Evolutionary conservation across 2,888 invertebrate genomes (phyloP).

Genomic region (Ormyrus pomaceus): DNA sequence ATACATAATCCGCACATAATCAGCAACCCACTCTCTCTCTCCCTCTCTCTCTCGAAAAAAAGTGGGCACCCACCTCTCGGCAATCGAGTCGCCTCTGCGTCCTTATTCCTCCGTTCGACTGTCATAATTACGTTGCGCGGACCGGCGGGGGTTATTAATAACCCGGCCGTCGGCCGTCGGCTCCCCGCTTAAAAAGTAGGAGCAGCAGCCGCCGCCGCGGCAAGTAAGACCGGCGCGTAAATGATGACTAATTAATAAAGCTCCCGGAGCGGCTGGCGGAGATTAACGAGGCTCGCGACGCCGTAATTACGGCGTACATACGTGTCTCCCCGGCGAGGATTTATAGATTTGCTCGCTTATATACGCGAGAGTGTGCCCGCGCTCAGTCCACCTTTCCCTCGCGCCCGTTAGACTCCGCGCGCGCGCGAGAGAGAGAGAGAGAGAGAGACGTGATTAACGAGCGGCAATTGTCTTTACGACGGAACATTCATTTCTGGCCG

Average conservation of each 20-base stretch:
- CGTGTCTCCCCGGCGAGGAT: constrained; percentile 59
- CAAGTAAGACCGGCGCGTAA: constrained; percentile 46
- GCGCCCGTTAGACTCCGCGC: neutral
- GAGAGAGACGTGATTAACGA: constrained; percentile 63
- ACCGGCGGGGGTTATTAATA: no score
- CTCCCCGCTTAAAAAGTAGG: no score
- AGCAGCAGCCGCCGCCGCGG: no score
- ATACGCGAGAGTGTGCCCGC: constrained; percentile 42
- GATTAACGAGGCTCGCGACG: constrained; percentile 62
- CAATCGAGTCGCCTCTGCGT: neutral
- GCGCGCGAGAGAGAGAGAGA: constrained; percentile 19
- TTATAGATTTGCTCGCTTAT: constrained; percentile 61
- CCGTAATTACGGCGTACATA: constrained; percentile 60
- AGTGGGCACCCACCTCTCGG: neutral
- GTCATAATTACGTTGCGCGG: constrained; percentile 24
- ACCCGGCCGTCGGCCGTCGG: no score
- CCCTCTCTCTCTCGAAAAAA: constrained; percentile 11
- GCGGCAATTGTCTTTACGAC: constrained; percentile 64
- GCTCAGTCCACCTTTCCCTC: constrained; percentile 49
- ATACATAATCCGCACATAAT: neutral
- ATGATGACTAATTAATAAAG: constrained; percentile 62
- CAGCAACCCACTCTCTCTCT: neutral
- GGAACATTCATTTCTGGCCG: constrained; percentile 60
- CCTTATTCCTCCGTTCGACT: neutral
- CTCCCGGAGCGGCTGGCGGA: constrained; percentile 53